phyloP scores from a whole-genome alignment of 2,888 invertebrate genomes.

The Drosophila setosimentum region DNA sequence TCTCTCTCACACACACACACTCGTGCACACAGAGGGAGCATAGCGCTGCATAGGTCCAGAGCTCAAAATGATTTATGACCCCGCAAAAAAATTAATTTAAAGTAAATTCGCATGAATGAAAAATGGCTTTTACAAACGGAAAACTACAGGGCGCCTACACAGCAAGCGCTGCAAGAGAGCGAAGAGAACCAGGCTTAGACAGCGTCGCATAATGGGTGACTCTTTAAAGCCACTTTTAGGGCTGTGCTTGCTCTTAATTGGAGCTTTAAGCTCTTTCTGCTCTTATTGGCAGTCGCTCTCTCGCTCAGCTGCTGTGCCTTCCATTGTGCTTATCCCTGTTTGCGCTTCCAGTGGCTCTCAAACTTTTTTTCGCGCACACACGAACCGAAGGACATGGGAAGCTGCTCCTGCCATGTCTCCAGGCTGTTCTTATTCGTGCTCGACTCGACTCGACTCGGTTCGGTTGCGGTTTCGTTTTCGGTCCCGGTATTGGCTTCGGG shows the following conservation, averaged over 20 bases:
- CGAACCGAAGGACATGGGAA: conserved; percentile 54
- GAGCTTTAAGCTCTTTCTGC: conserved; percentile 61
- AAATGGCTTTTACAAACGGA: conserved; percentile 81
- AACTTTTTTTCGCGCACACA: conserved; percentile 58
- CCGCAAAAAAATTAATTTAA: conserved; percentile 82
- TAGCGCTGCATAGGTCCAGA: conserved; percentile 58
- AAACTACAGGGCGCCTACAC: conserved; percentile 71
- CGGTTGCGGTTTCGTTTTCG: not conserved
- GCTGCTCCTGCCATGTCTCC: conserved; percentile 28
- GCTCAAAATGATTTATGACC: conserved; percentile 80
- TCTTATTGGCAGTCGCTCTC: not conserved
- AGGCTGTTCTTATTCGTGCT: conserved; percentile 35
- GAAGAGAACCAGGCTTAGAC: conserved; percentile 28
- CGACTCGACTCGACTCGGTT: conserved; percentile 9
- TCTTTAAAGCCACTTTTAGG: conserved; percentile 68
- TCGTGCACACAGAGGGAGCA: conserved; percentile 22
- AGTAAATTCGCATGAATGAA: conserved; percentile 83
- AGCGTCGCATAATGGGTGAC: conserved; percentile 11
- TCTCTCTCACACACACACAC: conserved; percentile 9
- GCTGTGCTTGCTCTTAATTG: conserved; percentile 40
- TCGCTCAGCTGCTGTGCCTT: conserved; percentile 44
- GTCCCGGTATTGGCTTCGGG: conserved; percentile 9
- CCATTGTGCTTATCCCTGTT: conserved; percentile 77
- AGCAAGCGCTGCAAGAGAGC: conserved; percentile 12
- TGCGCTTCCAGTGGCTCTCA: conserved; percentile 68